Percentiles rank a stretch among this genome's conserved stretches.
phyloP scores from a whole-genome alignment of 1,140 invertebrate genomes.

The Zaprionus nigranus region DNA sequence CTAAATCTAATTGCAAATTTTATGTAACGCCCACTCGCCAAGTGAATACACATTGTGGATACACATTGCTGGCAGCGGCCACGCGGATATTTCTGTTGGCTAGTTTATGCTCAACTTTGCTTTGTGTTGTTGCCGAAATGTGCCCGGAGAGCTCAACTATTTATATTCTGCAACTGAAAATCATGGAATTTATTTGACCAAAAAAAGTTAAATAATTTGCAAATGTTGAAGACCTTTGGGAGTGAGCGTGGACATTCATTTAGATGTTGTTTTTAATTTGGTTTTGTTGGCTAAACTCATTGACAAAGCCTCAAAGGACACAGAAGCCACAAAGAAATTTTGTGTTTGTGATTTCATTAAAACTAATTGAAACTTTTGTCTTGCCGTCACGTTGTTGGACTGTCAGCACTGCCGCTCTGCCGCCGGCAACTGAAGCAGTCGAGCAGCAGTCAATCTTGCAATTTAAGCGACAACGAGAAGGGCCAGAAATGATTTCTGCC shows the following conservation, averaged over 20 bases:
- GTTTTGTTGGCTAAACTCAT: conserved; percentile 69
- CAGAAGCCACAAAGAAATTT: conserved; percentile 50
- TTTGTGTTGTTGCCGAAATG: conserved; percentile 2
- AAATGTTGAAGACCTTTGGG: conserved; percentile 24
- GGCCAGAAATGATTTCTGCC: conserved; percentile 53
- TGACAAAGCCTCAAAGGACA: conserved; percentile 69
- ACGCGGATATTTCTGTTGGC: conserved; percentile 18
- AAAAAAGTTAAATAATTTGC: conserved; percentile 67
- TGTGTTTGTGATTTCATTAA: conserved; percentile 79
- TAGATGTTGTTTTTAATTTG: conserved; percentile 76
- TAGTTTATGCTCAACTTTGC: conserved; percentile 11
- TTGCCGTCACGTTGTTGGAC: not conserved
- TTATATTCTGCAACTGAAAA: conserved; percentile 65
- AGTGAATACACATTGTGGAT: conserved; percentile 65
- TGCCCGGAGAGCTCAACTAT: conserved; percentile 32
- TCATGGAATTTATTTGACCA: conserved; percentile 70
- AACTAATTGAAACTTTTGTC: conserved; percentile 79
- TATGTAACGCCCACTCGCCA: conserved; percentile 66
- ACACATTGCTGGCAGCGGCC: conserved; percentile 52
- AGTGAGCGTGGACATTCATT: conserved; percentile 63
- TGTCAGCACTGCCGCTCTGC: not conserved
- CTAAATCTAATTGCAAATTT: conserved; percentile 82
- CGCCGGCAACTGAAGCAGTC: conserved; percentile 1
- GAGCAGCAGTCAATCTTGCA: conserved; percentile 68
- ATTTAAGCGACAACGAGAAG: conserved; percentile 60